Conservation (phyloP, 1,140 invertebrate genomes). For the Heliconius hermathena region DNA sequence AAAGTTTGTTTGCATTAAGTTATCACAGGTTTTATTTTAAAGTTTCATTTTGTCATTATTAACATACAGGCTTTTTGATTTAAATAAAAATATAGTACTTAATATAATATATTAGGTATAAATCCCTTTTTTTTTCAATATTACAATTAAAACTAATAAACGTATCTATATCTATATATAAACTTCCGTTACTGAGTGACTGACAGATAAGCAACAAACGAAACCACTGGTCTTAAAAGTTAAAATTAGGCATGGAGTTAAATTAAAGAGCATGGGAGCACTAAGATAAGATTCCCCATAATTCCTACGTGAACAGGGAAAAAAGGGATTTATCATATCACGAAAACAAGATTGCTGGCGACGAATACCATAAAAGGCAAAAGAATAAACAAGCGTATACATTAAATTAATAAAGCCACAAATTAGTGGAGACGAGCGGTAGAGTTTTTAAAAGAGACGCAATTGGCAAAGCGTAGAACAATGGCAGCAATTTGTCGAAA, state of each 20-base stretch:
- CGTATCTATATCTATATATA: too few relatives aligned
- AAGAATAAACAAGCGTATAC: neutral
- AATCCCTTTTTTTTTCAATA: too few relatives aligned
- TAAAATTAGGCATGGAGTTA: too few relatives aligned
- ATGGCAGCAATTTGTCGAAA: slow-evolving; percentile 58
- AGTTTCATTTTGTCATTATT: neutral
- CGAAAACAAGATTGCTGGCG: too few relatives aligned
- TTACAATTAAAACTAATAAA: too few relatives aligned
- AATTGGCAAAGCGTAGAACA: slow-evolving; percentile 44
- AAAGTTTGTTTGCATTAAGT: neutral
- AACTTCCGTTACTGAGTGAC: too few relatives aligned
- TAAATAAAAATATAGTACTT: neutral
- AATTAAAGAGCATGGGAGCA: too few relatives aligned
- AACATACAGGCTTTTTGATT: neutral
- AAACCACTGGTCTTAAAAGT: too few relatives aligned
- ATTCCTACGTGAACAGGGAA: neutral
- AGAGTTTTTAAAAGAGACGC: slow-evolving; percentile 38
- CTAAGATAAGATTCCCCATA: too few relatives aligned
- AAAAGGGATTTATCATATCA: neutral
- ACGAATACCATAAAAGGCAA: neutral
- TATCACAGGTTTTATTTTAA: neutral
- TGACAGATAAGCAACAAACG: too few relatives aligned
- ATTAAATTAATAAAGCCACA: slow-evolving; percentile 39
- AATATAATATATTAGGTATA: too few relatives aligned
- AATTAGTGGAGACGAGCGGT: slow-evolving; percentile 33